phyloP scores from a whole-genome alignment of 1,140 invertebrate species.

The Polypedilum vanderplanki region DNA sequence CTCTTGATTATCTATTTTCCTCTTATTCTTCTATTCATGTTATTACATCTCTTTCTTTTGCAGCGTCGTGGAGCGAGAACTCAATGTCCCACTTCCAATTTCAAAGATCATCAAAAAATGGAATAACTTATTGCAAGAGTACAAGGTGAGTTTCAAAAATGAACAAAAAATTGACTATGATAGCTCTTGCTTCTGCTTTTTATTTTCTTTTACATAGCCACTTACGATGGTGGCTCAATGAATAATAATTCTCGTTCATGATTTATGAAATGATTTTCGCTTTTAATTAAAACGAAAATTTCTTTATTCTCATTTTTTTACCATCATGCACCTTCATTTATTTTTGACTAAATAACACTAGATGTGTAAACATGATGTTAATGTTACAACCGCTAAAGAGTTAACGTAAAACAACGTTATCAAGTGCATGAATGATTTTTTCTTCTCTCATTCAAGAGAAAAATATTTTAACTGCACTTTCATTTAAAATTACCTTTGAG shows the following conservation, averaged over 20 bases:
- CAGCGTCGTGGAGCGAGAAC: slow-evolving; percentile 43
- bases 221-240: not conserved
- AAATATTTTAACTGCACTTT: slow-evolving; percentile 19
- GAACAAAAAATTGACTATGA: not conserved
- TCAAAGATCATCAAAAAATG: slow-evolving; percentile 46
- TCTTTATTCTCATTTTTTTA: not conserved
- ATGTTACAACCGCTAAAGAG: not conserved
- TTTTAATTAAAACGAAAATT: slow-evolving; percentile 1
- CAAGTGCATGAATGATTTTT: slow-evolving; percentile 4
- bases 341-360: too few species aligned
- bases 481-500: not conserved
- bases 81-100: slow-evolving; percentile 43
- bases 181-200: not conserved
- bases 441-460: not conserved
- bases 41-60: slow-evolving; percentile 7
- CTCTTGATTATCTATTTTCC: not conserved
- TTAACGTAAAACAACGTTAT: not conserved
- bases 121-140: slow-evolving; percentile 44
- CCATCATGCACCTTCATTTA: not conserved
- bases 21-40: slow-evolving; percentile 17
- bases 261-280: not conserved
- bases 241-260: not conserved
- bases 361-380: slow-evolving; percentile 1
- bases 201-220: not conserved
- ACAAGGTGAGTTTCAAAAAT: slow-evolving; percentile 36